Conservation (phyloP, 2,113 vertebrate genomes). For the Sturnus vulgaris region DNA sequence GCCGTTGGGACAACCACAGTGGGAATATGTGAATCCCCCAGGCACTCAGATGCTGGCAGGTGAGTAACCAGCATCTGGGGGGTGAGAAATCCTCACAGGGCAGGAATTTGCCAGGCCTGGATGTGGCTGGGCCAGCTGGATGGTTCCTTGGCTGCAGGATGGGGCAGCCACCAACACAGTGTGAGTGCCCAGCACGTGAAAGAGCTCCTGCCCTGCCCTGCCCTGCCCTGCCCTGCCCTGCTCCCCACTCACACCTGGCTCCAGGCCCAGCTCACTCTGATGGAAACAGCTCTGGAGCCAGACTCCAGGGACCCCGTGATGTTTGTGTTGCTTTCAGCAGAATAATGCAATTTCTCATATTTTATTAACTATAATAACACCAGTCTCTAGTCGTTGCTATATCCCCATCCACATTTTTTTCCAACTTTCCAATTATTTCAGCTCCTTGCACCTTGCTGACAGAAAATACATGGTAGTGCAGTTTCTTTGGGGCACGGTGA, state of each 20-base stretch:
- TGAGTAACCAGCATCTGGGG: not conserved
- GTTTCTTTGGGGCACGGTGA: not conserved
- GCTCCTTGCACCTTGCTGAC: constrained; percentile 36
- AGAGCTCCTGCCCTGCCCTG: not conserved
- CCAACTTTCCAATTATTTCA: constrained; percentile 63
- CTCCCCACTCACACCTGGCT: not conserved
- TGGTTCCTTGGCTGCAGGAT: accelerated
- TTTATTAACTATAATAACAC: constrained; percentile 75
- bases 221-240: not conserved
- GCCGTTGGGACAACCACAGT: no score
- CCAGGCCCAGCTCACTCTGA: not conserved
- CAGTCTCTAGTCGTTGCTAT: constrained; percentile 53
- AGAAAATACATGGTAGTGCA: not conserved
- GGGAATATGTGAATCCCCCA: not conserved
- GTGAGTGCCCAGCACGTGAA: accelerated
- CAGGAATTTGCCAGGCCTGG: accelerated
- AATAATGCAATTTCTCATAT: constrained; percentile 66
- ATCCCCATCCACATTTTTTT: constrained; percentile 53
- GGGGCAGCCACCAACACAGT: accelerated
- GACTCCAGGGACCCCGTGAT: not conserved
- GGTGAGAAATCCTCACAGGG: not conserved
- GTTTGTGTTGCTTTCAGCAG: constrained; percentile 43
- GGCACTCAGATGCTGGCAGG: accelerated
- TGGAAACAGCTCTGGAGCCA: constrained; percentile 43
- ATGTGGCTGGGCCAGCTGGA: not conserved